Percentiles rank a stretch among this genome's conserved stretches.
These are phyloP conservation scores for Caenorhabditis macrosperma DNA, from an alignment of 2,888 invertebrate genomes.

Conservation along the genomic window DNA sequence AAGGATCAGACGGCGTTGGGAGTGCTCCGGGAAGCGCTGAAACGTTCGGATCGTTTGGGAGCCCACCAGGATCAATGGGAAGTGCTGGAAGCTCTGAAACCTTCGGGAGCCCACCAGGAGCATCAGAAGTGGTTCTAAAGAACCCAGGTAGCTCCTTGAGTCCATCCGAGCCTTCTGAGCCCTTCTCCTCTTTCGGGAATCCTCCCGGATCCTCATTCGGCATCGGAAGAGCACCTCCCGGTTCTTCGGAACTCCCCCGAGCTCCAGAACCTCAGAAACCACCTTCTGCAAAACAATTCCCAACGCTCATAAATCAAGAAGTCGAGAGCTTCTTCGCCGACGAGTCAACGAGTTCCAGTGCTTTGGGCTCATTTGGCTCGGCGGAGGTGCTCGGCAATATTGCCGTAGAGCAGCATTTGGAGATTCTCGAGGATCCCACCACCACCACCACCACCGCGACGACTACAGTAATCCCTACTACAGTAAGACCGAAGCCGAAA, in stretches of 20 bases:
- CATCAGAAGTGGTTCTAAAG: no score
- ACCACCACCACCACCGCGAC: neutral
- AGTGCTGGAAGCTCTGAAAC: no score
- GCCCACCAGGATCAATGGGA: no score
- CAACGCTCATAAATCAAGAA: conserved; percentile 20
- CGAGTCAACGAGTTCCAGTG: neutral
- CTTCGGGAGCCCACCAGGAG: neutral
- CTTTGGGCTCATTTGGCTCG: conserved; percentile 37
- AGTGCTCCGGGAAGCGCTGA: no score
- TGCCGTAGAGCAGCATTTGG: conserved; percentile 9
- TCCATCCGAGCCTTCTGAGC: neutral
- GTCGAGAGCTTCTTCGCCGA: conserved; percentile 30
- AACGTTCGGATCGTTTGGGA: no score
- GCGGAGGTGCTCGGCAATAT: conserved; percentile 1
- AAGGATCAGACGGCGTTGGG: neutral
- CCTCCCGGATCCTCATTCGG: conserved; percentile 9
- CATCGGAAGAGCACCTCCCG: conserved; percentile 35
- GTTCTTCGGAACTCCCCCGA: neutral
- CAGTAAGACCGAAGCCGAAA: neutral
- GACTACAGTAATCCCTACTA: neutral
- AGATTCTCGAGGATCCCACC: conserved; percentile 8
- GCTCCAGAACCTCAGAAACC: neutral
- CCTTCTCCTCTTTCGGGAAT: neutral
- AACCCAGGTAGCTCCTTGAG: no score
- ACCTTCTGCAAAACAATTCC: neutral